Percentiles rank a stretch among this genome's conserved stretches.
These are phyloP conservation scores for Drosophila sp. DNA, from an alignment of 1,140 invertebrate species.

Conservation along the genomic window DNA sequence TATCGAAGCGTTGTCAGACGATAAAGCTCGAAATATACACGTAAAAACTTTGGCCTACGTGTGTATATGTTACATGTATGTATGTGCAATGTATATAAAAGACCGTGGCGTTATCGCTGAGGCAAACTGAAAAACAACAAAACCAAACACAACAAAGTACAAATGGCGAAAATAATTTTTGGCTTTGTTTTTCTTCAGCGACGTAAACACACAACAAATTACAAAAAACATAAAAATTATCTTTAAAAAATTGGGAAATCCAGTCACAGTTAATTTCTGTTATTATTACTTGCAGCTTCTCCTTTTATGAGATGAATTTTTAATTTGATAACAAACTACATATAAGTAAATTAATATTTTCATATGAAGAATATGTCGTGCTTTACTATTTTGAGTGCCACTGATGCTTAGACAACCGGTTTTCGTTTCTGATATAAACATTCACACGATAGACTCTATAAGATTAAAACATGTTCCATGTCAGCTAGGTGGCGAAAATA, in stretches of 20 bases:
- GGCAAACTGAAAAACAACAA: constrained; percentile 26
- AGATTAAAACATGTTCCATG: constrained; percentile 41
- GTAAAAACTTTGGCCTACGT: constrained; percentile 41
- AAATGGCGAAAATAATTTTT: constrained; percentile 43
- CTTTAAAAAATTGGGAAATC: too few species aligned
- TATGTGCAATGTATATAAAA: constrained; percentile 17
- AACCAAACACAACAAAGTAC: constrained; percentile 12
- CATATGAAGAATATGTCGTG: not conserved
- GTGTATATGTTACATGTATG: not conserved
- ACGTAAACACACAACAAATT: constrained; percentile 36
- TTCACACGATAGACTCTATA: constrained; percentile 18
- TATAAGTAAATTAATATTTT: not conserved
- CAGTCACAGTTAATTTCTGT: too few species aligned
- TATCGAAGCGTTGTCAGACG: constrained; percentile 48
- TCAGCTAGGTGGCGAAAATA: constrained; percentile 33
- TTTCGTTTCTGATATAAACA: constrained; percentile 18
- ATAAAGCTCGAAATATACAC: constrained; percentile 43
- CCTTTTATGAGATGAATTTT: too few species aligned
- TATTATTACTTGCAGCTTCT: too few species aligned
- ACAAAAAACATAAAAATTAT: too few species aligned
- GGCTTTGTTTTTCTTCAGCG: constrained; percentile 30
- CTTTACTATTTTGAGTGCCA: constrained; percentile 1
- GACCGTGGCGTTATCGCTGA: constrained; percentile 36
- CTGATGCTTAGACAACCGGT: constrained; percentile 26
- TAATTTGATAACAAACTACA: not conserved